A percentile compares a stretch with the other conserved stretches of the same genome.
phyloP scores from a whole-genome alignment of 2,888 invertebrate genomes.

The Masnerella sp. region DNA sequence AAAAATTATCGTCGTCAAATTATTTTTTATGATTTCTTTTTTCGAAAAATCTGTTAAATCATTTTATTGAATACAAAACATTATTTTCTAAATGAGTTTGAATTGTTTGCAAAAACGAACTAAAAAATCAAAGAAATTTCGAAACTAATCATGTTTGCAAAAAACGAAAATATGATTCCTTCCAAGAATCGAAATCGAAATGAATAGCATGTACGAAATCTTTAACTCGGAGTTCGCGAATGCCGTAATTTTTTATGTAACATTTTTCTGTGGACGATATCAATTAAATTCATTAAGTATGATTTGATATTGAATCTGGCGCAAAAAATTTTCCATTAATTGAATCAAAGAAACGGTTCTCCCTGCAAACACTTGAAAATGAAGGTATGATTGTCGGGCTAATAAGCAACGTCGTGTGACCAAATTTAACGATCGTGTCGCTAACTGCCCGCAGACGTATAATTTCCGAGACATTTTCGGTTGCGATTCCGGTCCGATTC shows the following conservation, averaged over 20 bases:
- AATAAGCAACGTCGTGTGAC: slow-evolving; percentile 42
- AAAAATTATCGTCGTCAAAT: too few species aligned
- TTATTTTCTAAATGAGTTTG: too few species aligned
- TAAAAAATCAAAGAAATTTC: too few species aligned
- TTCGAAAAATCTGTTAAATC: too few species aligned
- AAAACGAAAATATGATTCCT: too few species aligned
- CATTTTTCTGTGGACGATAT: not conserved
- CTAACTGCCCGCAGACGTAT: slow-evolving; percentile 30
- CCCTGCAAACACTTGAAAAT: slow-evolving; percentile 25
- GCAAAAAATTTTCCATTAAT: slow-evolving; percentile 1
- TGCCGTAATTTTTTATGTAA: not conserved
- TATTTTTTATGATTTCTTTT: too few species aligned
- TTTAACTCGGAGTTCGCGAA: too few species aligned
- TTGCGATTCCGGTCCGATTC: slow-evolving; percentile 5
- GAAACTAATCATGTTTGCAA: too few species aligned
- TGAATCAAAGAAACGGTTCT: slow-evolving; percentile 6
- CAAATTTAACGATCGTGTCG: slow-evolving; percentile 42
- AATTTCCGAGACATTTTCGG: slow-evolving; percentile 21
- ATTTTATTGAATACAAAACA: too few species aligned
- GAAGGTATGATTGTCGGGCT: slow-evolving; percentile 6
- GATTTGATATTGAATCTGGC: not conserved
- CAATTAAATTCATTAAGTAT: slow-evolving; percentile 6
- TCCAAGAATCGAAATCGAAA: too few species aligned
- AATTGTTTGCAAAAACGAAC: too few species aligned
- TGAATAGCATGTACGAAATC: too few species aligned